A percentile compares a stretch with the other conserved stretches of the same genome.
phyloP scores from a whole-genome alignment of 1,140 invertebrate genomes.

The Aphelenchoides fujianensis region DNA sequence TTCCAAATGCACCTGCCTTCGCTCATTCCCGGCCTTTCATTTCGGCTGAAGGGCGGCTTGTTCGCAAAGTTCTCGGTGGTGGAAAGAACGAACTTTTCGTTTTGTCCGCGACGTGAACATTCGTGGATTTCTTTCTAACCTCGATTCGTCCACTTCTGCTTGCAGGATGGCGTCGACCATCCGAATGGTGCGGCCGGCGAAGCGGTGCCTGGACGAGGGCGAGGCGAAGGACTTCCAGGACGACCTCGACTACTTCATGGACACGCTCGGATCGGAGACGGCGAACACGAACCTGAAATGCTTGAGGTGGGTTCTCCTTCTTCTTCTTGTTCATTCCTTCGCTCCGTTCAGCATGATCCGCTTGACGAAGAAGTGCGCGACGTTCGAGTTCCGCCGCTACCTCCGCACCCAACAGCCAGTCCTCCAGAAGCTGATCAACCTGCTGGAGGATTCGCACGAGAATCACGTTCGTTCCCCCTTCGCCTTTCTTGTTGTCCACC shows the following conservation, averaged over 20 bases:
- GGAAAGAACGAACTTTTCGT: too few species aligned
- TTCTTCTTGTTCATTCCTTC: not conserved
- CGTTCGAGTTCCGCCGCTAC: not conserved
- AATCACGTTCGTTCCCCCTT: too few species aligned
- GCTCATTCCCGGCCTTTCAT: too few species aligned
- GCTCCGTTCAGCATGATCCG: slow-evolving; percentile 1
- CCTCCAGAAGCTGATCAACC: not conserved
- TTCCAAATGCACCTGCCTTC: too few species aligned
- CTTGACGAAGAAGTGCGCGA: not conserved
- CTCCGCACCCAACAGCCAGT: not conserved
- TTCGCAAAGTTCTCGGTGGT: too few species aligned
- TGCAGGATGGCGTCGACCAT: too few species aligned
- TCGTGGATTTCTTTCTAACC: too few species aligned
- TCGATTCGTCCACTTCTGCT: too few species aligned
- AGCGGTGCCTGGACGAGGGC: slow-evolving; percentile 1
- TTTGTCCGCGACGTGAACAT: too few species aligned
- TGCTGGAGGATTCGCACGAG: slow-evolving; percentile 8
- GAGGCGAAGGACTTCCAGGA: slow-evolving; percentile 12
- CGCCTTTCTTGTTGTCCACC: too few species aligned
- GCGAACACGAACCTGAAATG: not conserved
- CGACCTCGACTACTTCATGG: slow-evolving; percentile 21
- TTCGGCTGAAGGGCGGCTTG: too few species aligned
- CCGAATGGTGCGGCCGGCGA: not conserved
- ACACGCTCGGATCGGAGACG: not conserved
- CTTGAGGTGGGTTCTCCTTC: slow-evolving; percentile 7